These are phyloP conservation scores for Brotula barbata DNA, from an alignment of 2,797 vertebrate genomes.

Conservation along the genomic window DNA sequence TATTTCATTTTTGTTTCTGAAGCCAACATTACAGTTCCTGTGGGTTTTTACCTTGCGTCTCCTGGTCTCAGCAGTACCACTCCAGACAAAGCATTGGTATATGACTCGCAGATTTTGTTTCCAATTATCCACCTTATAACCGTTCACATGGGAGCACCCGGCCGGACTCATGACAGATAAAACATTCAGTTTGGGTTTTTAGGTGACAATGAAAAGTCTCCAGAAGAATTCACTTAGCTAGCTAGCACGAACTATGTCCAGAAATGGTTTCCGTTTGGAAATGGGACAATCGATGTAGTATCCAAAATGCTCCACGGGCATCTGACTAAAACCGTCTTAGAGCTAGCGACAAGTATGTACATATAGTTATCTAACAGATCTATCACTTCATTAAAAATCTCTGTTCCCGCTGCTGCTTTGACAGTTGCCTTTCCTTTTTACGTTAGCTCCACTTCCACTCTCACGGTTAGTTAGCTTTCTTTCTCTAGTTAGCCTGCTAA, in stretches of 20 bases:
- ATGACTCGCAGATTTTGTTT: conserved; percentile 97
- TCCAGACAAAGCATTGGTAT: conserved; percentile 99
- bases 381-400: conserved; percentile 33
- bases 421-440: conserved; percentile 73
- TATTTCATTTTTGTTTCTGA: conserved; percentile 48
- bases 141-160: conserved; percentile 97
- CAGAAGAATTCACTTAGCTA: conserved; percentile 68
- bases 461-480: conserved; percentile 80
- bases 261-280: conserved; percentile 80
- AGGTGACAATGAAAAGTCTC: conserved; percentile 73
- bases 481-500: conserved; percentile 81
- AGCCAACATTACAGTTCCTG: conserved; percentile 55
- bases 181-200: conserved; percentile 76
- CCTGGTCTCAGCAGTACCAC: conserved; percentile 92
- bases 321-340: conserved; percentile 67
- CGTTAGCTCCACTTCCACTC: conserved; percentile 75
- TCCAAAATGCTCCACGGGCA: conserved; percentile 74
- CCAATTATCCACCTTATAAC: conserved; percentile 99
- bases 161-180: conserved; percentile 92
- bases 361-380: conserved; percentile 43
- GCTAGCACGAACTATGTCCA: conserved; percentile 76
- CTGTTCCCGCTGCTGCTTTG: conserved; percentile 65
- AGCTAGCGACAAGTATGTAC: conserved; percentile 41
- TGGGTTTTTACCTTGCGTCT: conserved; percentile 89
- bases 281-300: conserved; percentile 76